A percentile compares a stretch with the other conserved stretches of the same genome.
Evolutionary conservation across 35 echinoderm and acorn worm species (phyloP).

Genomic region (Acanthaster planci): DNA sequence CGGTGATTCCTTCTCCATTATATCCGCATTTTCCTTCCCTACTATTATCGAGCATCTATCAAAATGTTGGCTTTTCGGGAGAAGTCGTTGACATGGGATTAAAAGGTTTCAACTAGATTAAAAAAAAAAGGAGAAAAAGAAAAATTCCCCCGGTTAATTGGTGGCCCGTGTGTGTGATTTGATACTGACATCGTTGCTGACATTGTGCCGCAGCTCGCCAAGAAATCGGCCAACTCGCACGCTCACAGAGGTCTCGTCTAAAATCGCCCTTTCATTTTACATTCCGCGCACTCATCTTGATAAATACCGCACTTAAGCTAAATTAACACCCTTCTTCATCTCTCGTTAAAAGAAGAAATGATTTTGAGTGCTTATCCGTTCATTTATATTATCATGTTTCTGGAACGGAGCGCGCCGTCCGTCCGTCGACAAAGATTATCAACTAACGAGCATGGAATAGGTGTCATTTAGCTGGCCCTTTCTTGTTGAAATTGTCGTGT

Average conservation of each 20-base stretch:
- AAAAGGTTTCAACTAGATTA: slow-evolving; percentile 30
- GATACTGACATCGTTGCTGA: not conserved
- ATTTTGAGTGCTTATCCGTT: not conserved
- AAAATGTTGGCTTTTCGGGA: not conserved
- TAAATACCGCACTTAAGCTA: slow-evolving; percentile 33
- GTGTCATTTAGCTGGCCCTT: slow-evolving; percentile 10
- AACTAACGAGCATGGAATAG: slow-evolving; percentile 7
- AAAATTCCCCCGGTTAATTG: too few relatives aligned
- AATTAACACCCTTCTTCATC: slow-evolving; percentile 14
- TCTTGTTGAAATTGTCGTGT: not conserved
- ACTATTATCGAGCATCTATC: not conserved
- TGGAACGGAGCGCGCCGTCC: not conserved
- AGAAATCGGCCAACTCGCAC: slow-evolving; percentile 3
- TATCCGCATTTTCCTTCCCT: not conserved
- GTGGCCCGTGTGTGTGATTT: not conserved
- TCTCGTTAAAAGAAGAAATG: not conserved
- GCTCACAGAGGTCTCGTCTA: not conserved
- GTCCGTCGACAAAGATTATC: not conserved
- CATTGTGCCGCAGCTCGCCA: not conserved
- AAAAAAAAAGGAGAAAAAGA: not conserved
- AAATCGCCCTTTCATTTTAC: not conserved
- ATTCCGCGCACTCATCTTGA: not conserved
- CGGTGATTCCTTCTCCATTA: not conserved
- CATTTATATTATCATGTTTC: not conserved
- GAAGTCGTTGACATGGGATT: slow-evolving; percentile 20